These are phyloP conservation scores for Xenops minutus DNA, from an alignment of 2,797 vertebrate genomes.

Conservation along the genomic window DNA sequence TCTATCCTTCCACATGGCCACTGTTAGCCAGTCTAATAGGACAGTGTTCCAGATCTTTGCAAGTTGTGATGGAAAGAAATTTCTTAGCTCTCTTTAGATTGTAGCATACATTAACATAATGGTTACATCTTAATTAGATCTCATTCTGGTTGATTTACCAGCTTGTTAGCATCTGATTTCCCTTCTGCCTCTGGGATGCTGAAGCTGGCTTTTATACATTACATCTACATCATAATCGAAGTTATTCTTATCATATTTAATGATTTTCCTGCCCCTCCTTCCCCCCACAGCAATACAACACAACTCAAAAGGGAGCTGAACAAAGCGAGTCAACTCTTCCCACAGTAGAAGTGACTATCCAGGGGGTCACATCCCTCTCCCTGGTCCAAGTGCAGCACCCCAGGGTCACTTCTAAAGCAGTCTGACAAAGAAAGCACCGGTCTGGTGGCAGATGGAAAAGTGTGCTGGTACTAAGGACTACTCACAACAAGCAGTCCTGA, in stretches of 20 bases:
- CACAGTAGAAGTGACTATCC: fast-evolving
- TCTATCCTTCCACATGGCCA: neutral
- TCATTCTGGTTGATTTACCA: neutral
- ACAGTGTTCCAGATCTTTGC: neutral
- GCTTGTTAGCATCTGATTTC: neutral
- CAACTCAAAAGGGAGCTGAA: neutral
- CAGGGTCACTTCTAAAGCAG: neutral
- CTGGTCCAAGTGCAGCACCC: neutral
- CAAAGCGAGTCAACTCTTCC: neutral
- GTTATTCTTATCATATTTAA: neutral
- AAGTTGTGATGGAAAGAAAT: neutral
- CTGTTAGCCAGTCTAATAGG: neutral
- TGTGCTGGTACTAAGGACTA: neutral
- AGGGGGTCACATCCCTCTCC: neutral
- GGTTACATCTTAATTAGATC: neutral
- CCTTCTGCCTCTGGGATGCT: neutral
- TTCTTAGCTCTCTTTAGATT: neutral
- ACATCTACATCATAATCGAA: neutral
- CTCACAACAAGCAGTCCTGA: neutral
- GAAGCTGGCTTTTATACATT: neutral
- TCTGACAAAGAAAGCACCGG: neutral
- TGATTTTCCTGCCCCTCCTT: neutral
- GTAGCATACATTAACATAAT: neutral
- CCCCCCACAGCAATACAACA: fast-evolving
- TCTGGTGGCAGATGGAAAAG: neutral